Conservation (phyloP, 2,888 invertebrate species). For the Ecliptopera silaceata region DNA sequence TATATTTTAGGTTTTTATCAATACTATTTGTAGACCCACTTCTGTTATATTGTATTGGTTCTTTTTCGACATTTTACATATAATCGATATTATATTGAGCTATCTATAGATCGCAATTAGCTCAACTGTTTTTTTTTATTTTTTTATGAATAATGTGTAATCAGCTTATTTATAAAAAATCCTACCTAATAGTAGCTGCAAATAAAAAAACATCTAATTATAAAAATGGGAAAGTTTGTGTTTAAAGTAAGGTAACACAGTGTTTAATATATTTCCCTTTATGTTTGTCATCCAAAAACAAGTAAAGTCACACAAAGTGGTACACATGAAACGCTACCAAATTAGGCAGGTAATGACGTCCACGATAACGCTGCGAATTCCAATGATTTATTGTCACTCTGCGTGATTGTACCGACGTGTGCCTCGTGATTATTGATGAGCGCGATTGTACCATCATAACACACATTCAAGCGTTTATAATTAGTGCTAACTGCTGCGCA, state of each 20-base stretch:
- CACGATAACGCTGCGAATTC: slow-evolving; percentile 38
- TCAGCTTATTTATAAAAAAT: too few relatives aligned
- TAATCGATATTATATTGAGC: too few relatives aligned
- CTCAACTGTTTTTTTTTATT: too few relatives aligned
- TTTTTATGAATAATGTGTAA: too few relatives aligned
- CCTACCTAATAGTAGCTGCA: too few relatives aligned
- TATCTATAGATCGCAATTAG: too few relatives aligned
- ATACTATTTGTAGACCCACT: too few relatives aligned
- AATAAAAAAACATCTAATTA: too few relatives aligned
- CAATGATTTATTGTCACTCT: slow-evolving; percentile 46
- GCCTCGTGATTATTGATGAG: slow-evolving; percentile 44
- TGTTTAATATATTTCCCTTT: not conserved
- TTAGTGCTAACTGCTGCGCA: slow-evolving; percentile 22
- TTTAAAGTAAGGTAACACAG: not conserved
- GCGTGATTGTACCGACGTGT: slow-evolving; percentile 38
- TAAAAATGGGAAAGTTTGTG: too few relatives aligned
- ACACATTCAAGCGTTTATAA: slow-evolving; percentile 36
- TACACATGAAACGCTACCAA: slow-evolving; percentile 33
- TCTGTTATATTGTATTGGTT: too few relatives aligned
- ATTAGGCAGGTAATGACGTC: slow-evolving; percentile 43
- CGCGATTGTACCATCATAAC: slow-evolving; percentile 31
- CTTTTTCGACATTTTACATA: too few relatives aligned
- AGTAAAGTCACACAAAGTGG: slow-evolving; percentile 1
- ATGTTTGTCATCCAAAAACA: not conserved
- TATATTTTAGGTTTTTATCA: too few relatives aligned